phyloP scores from a whole-genome alignment of 2,797 vertebrate genomes.

The Alfaro cultratus region DNA sequence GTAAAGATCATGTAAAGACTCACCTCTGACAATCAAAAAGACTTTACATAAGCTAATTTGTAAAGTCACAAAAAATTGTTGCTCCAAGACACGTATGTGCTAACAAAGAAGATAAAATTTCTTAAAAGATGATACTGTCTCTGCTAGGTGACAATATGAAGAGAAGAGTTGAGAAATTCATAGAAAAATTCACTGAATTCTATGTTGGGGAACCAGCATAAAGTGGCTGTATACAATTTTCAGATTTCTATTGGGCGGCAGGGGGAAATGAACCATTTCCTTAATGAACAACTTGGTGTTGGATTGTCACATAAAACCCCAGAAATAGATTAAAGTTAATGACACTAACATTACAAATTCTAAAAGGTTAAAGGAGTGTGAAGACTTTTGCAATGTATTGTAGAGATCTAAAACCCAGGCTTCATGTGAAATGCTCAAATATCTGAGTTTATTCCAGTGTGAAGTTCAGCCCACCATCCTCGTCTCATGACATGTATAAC shows the following conservation, averaged over 20 bases:
- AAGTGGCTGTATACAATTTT: background rate
- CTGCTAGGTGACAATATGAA: conserved; percentile 12
- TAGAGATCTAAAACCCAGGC: background rate
- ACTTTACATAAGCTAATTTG: background rate
- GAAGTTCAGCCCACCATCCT: conserved; percentile 21
- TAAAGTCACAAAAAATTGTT: background rate
- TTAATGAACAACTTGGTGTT: background rate
- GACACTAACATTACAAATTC: background rate
- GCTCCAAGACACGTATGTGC: conserved; percentile 8
- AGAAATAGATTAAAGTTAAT: background rate
- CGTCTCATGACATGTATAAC: conserved; percentile 13
- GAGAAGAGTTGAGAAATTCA: conserved; percentile 11
- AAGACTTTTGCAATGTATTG: background rate
- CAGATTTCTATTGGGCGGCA: background rate
- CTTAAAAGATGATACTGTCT: conserved; percentile 25
- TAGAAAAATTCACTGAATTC: background rate
- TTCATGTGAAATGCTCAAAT: conserved; percentile 4
- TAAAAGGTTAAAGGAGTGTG: background rate
- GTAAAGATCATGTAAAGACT: no score
- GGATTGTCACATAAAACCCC: background rate
- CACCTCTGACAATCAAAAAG: background rate
- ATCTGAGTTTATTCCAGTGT: conserved; percentile 34
- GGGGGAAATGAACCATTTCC: background rate
- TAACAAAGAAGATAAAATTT: conserved; percentile 2
- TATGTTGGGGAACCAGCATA: background rate